phyloP scores from a whole-genome alignment of 2,888 invertebrate species.

The Drosophila atripex region DNA sequence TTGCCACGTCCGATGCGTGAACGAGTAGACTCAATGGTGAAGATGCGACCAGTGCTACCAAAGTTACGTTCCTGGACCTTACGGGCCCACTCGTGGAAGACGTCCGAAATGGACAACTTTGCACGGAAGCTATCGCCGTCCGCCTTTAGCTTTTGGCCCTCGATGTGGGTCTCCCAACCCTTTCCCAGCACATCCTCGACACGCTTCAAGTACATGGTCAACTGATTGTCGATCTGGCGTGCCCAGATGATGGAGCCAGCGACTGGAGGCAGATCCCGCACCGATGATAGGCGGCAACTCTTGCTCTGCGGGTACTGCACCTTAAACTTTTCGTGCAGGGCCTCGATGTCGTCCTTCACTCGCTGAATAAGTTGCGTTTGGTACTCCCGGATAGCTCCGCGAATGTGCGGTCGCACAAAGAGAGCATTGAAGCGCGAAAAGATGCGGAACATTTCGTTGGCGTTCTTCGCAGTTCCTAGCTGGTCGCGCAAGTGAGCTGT shows the following conservation, averaged over 20 bases:
- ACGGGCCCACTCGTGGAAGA: slow-evolving; percentile 99
- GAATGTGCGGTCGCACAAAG: slow-evolving; percentile 99
- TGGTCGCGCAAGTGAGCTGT: slow-evolving; percentile 99
- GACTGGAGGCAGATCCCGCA: slow-evolving; percentile 97
- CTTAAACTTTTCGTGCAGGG: slow-evolving; percentile 99
- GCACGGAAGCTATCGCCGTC: slow-evolving; percentile 99
- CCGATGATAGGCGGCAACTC: slow-evolving; percentile 94
- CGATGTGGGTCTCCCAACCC: slow-evolving; percentile 99
- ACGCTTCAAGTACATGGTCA: slow-evolving; percentile 96
- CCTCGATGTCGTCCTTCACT: slow-evolving; percentile 99
- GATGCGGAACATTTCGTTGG: slow-evolving; percentile 99
- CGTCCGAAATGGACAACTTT: slow-evolving; percentile 97
- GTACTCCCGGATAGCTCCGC: slow-evolving; percentile 99
- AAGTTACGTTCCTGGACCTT: slow-evolving; percentile 97
- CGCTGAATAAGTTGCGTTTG: slow-evolving; percentile 99
- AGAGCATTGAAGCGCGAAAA: slow-evolving; percentile 99
- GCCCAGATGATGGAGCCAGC: slow-evolving; percentile 99
- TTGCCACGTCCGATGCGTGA: slow-evolving; percentile 92
- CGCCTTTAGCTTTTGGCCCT: slow-evolving; percentile 98
- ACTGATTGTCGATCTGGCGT: slow-evolving; percentile 98
- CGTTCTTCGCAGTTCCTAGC: slow-evolving; percentile 98
- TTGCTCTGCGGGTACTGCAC: slow-evolving; percentile 98
- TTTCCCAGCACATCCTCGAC: slow-evolving; percentile 99
- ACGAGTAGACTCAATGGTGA: slow-evolving; percentile 93
- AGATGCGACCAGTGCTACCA: slow-evolving; percentile 96